phyloP scores from a whole-genome alignment of 2,888 invertebrate genomes.

The Xestia c-nigrum region DNA sequence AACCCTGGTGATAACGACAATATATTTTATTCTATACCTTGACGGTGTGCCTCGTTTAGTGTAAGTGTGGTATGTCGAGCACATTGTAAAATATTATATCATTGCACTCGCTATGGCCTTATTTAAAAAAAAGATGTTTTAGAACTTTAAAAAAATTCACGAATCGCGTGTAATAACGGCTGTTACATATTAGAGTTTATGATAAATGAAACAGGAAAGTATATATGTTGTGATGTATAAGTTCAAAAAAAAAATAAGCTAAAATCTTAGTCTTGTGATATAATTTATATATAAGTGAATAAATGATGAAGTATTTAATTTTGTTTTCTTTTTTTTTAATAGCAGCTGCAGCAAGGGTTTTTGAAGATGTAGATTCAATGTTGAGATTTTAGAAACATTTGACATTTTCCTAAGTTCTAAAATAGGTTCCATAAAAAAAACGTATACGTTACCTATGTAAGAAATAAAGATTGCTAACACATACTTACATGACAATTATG shows the following conservation, averaged over 20 bases:
- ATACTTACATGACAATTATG: too few species aligned
- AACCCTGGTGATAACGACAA: slow-evolving; percentile 82
- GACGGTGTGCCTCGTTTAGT: slow-evolving; percentile 78
- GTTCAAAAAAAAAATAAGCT: slow-evolving; percentile 88
- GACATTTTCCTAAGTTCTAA: neutral
- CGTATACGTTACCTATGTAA: too few species aligned
- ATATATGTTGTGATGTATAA: slow-evolving; percentile 89
- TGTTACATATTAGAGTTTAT: slow-evolving; percentile 87
- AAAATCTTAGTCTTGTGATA: slow-evolving; percentile 90
- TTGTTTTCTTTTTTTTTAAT: slow-evolving; percentile 68
- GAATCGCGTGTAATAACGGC: slow-evolving; percentile 81
- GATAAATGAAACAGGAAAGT: slow-evolving; percentile 79
- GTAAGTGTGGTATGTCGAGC: slow-evolving; percentile 69
- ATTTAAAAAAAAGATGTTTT: slow-evolving; percentile 81
- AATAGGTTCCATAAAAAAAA: neutral
- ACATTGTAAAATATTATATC: slow-evolving; percentile 72
- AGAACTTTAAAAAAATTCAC: slow-evolving; percentile 71
- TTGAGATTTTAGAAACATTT: neutral
- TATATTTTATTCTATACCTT: slow-evolving; percentile 80
- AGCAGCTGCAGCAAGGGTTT: neutral
- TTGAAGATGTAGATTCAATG: neutral
- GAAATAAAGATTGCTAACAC: too few species aligned
- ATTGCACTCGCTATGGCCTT: slow-evolving; percentile 85
- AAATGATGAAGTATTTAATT: slow-evolving; percentile 88
- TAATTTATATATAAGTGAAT: slow-evolving; percentile 90